Conservation (phyloP, 2,888 invertebrate species). For the Corbicula japonica region DNA sequence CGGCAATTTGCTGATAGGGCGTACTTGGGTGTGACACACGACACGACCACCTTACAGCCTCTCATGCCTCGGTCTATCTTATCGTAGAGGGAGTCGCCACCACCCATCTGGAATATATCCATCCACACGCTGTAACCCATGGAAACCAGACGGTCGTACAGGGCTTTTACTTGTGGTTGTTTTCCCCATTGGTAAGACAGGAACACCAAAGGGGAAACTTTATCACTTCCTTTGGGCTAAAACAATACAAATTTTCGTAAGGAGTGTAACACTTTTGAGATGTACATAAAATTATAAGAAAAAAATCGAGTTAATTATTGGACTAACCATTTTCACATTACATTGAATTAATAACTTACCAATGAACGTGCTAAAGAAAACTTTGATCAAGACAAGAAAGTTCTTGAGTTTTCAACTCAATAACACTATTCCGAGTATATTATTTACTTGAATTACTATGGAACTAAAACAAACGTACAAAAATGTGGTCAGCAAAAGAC, state of each 20-base stretch:
- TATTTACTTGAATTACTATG: too few species aligned
- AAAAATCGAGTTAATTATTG: too few species aligned
- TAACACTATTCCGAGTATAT: too few species aligned
- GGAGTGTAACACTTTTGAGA: too few species aligned
- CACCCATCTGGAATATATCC: constrained; percentile 86
- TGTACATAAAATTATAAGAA: too few species aligned
- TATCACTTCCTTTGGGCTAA: constrained; percentile 16
- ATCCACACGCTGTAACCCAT: constrained; percentile 83
- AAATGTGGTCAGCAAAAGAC: too few species aligned
- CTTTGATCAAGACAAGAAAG: too few species aligned
- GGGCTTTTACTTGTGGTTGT: constrained; percentile 81
- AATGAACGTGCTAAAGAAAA: too few species aligned
- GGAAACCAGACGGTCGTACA: constrained; percentile 77
- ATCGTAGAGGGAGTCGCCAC: constrained; percentile 85
- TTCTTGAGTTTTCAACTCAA: too few species aligned
- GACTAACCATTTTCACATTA: too few species aligned
- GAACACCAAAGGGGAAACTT: constrained; percentile 77
- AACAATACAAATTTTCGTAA: constrained; percentile 14
- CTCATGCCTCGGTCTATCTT: constrained; percentile 84
- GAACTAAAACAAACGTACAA: too few species aligned
- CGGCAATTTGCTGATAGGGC: constrained; percentile 84
- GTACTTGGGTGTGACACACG: constrained; percentile 84
- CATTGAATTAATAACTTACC: too few species aligned
- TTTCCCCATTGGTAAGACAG: constrained; percentile 85
- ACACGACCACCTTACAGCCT: constrained; percentile 79